phyloP scores from a whole-genome alignment of 2,888 invertebrate genomes.

The Taphrorychus bicolor region DNA sequence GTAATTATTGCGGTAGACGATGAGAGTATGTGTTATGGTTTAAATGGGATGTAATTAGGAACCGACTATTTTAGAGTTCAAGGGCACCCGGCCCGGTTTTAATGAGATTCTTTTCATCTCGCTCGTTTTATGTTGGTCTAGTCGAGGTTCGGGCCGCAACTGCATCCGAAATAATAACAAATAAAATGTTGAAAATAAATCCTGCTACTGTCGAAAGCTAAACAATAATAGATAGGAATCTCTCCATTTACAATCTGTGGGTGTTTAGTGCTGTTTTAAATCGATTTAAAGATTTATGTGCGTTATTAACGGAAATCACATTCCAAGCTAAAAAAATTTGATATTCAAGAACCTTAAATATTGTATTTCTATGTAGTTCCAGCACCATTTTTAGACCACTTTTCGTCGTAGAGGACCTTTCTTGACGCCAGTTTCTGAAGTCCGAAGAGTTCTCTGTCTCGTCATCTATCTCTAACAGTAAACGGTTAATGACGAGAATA shows the following conservation, averaged over 20 bases:
- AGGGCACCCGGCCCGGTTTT: slow-evolving; percentile 28
- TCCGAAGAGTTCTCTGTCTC: no score
- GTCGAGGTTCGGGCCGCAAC: no score
- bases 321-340: no score
- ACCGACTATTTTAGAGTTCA: slow-evolving; percentile 38
- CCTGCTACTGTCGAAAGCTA: background rate
- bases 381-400: no score
- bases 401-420: no score
- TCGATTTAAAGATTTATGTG: background rate
- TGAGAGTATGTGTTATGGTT: slow-evolving; percentile 38
- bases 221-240: background rate
- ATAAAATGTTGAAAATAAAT: slow-evolving; percentile 1
- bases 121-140: slow-evolving; percentile 8
- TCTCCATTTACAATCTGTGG: background rate
- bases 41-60: slow-evolving; percentile 39
- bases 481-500: no score
- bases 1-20: slow-evolving; percentile 39
- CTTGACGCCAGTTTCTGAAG: no score
- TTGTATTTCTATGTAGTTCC: no score
- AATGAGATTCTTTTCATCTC: slow-evolving; percentile 33
- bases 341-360: no score
- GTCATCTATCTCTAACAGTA: no score
- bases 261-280: background rate
- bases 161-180: slow-evolving; percentile 2
- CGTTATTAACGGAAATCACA: no score